phyloP scores from a whole-genome alignment of 2,888 invertebrate genomes.

The Hypomecis punctinalis region DNA sequence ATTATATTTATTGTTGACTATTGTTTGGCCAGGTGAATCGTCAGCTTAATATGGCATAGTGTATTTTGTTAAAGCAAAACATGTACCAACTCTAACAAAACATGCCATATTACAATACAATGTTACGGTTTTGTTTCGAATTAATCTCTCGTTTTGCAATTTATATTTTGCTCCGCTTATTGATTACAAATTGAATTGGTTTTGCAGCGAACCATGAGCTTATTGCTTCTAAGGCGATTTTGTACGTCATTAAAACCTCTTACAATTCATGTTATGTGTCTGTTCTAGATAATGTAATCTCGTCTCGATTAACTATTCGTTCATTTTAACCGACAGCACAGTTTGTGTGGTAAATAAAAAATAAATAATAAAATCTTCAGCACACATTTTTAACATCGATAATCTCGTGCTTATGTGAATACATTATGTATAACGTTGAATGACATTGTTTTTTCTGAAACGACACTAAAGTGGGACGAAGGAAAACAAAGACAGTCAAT shows the following conservation, averaged over 20 bases:
- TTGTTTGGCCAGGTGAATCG: no score
- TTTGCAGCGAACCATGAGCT: constrained; percentile 12
- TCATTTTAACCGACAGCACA: constrained; percentile 72
- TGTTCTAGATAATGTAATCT: constrained; percentile 74
- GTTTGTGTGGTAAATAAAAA: constrained; percentile 76
- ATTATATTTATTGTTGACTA: no score
- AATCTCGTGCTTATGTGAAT: constrained; percentile 82
- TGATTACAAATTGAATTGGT: not conserved
- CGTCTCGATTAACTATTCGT: constrained; percentile 63
- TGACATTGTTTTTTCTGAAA: constrained; percentile 72
- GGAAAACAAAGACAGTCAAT: constrained; percentile 70
- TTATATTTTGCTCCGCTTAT: not conserved
- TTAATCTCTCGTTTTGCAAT: not conserved
- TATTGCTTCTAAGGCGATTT: constrained; percentile 17
- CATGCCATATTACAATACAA: not conserved
- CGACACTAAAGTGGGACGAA: constrained; percentile 29
- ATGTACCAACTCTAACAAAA: not conserved
- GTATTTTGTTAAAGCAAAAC: no score
- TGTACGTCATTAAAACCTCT: constrained; percentile 25
- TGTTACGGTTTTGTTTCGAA: not conserved
- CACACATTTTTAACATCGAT: constrained; percentile 80
- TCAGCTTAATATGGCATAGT: no score
- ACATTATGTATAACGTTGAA: constrained; percentile 75
- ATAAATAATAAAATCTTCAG: constrained; percentile 70
- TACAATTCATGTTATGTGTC: constrained; percentile 36